Evolutionary conservation across 2,888 invertebrate genomes (phyloP).

Genomic region (Athalia circularis): DNA sequence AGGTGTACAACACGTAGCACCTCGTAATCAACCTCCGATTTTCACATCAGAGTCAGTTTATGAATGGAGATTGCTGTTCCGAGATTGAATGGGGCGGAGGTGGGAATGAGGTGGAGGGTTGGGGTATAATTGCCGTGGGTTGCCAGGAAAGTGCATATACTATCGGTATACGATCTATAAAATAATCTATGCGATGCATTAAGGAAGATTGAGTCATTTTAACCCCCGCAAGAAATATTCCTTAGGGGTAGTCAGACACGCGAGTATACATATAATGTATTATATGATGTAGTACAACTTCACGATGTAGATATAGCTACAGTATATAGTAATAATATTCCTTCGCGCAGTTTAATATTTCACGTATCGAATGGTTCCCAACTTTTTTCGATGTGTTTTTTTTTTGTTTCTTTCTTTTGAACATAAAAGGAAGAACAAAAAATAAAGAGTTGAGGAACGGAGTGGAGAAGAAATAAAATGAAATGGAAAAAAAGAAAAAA

Average conservation of each 20-base stretch:
- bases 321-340: neutral
- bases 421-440: neutral
- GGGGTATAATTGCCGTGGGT: slow-evolving; percentile 34
- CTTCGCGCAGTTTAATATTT: neutral
- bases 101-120: too few relatives aligned
- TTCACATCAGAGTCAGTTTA: slow-evolving; percentile 37
- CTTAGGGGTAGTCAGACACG: neutral
- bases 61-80: slow-evolving; percentile 36
- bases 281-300: too few relatives aligned
- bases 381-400: neutral
- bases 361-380: neutral
- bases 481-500: neutral
- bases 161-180: slow-evolving; percentile 14
- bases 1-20: too few relatives aligned
- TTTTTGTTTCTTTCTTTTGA: neutral
- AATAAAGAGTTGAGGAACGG: neutral
- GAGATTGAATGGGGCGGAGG: slow-evolving; percentile 17
- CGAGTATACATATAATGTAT: neutral
- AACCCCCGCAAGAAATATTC: too few relatives aligned
- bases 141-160: slow-evolving; percentile 27
- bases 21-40: slow-evolving; percentile 15
- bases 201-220: slow-evolving; percentile 29
- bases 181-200: slow-evolving; percentile 30
- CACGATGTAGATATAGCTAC: neutral
- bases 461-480: neutral